These are phyloP conservation scores for Orius laevigatus DNA, from an alignment of 1,140 invertebrate species.

Conservation along the genomic window DNA sequence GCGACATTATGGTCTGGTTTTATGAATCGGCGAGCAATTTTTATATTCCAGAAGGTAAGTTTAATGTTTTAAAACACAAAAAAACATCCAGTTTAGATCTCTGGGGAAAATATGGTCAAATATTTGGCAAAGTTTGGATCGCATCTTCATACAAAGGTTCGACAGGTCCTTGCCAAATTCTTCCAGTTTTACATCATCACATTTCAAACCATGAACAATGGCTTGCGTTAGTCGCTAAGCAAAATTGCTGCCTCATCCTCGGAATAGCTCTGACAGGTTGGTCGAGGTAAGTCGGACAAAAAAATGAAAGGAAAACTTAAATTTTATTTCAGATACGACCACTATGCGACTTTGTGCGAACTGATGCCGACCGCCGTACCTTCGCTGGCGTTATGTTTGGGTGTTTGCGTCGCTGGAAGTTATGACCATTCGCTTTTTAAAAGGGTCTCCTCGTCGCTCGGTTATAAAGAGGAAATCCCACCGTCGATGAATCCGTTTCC, in stretches of 20 bases:
- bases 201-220: slow-evolving; percentile 51
- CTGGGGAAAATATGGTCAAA: slow-evolving; percentile 35
- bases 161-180: slow-evolving; percentile 35
- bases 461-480: slow-evolving; percentile 30
- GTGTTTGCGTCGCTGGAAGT: slow-evolving; percentile 32
- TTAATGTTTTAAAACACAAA: slow-evolving; percentile 17
- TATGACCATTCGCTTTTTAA: slow-evolving; percentile 31
- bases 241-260: slow-evolving; percentile 35
- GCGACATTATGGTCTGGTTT: slow-evolving; percentile 77
- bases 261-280: slow-evolving; percentile 60
- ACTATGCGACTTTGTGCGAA: slow-evolving; percentile 85
- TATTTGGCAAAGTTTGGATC: slow-evolving; percentile 43
- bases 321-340: slow-evolving; percentile 54
- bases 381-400: slow-evolving; percentile 43
- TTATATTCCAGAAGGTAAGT: slow-evolving; percentile 28
- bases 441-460: slow-evolving; percentile 32
- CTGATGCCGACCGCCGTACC: slow-evolving; percentile 72
- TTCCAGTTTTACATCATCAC: slow-evolving; percentile 44
- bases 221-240: slow-evolving; percentile 34
- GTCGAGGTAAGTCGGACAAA: slow-evolving; percentile 40
- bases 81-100: slow-evolving; percentile 22
- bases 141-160: slow-evolving; percentile 49
- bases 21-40: slow-evolving; percentile 35
- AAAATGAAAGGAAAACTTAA: neutral
- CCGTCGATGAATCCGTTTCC: slow-evolving; percentile 27